phyloP scores from a whole-genome alignment of 2,113 vertebrate species.

The Odocoileus hemionus region DNA sequence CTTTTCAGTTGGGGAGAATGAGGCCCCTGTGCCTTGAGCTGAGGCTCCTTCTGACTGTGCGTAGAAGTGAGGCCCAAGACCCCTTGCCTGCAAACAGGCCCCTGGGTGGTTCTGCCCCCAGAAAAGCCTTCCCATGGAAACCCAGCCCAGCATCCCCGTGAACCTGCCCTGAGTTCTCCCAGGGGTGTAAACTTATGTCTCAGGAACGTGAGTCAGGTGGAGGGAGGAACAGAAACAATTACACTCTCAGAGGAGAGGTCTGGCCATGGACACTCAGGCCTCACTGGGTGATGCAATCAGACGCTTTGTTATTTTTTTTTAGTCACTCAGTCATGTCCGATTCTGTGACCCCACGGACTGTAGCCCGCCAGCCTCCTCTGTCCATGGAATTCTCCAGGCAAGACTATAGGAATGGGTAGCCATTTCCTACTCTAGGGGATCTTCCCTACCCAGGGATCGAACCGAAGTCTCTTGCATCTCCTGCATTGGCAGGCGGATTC shows the following conservation, averaged over 20 bases:
- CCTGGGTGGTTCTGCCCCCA: neutral
- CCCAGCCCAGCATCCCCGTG: neutral
- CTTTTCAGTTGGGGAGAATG: neutral
- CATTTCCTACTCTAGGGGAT: neutral
- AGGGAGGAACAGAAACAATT: neutral
- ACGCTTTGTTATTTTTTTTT: neutral
- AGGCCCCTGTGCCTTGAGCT: too few relatives aligned
- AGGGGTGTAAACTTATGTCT: neutral
- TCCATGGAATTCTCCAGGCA: neutral
- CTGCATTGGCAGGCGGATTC: neutral
- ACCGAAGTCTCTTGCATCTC: neutral
- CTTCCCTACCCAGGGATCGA: neutral
- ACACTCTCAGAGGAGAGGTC: neutral
- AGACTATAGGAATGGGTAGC: neutral
- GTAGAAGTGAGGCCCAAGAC: neutral
- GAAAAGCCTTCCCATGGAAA: neutral
- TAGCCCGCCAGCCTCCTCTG: neutral
- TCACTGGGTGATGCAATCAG: rapidly evolving
- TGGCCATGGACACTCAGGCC: neutral
- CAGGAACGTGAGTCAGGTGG: neutral
- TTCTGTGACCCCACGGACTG: neutral
- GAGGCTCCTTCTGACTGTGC: neutral
- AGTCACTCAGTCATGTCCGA: rapidly evolving
- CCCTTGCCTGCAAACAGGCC: neutral
- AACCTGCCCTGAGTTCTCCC: neutral